A percentile compares a stretch with the other conserved stretches of the same genome.
Evolutionary conservation across 1,140 invertebrate species (phyloP).

Genomic region (Rhysida immarginata): DNA sequence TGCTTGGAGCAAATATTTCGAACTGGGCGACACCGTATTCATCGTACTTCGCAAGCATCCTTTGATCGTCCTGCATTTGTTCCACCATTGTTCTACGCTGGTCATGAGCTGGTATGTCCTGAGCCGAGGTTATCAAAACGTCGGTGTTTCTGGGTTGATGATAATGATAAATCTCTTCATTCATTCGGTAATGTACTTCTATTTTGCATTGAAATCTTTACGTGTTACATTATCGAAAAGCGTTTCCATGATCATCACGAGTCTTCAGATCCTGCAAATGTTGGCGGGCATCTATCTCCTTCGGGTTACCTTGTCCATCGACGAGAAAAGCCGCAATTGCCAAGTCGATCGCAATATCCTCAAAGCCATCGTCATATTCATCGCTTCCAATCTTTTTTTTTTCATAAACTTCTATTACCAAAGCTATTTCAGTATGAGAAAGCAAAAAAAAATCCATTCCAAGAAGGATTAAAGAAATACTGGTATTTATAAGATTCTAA

Average conservation of each 20-base stretch:
- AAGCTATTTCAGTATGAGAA: too few relatives aligned
- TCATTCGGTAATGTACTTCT: conserved; percentile 33
- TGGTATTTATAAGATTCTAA: too few relatives aligned
- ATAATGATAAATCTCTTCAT: conserved; percentile 38
- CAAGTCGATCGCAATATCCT: too few relatives aligned
- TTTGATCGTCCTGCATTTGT: conserved; percentile 34
- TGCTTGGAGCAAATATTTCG: too few relatives aligned
- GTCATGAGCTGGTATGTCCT: conserved; percentile 37
- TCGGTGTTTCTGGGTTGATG: conserved; percentile 34
- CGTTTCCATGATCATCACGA: conserved; percentile 36
- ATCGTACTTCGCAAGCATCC: conserved; percentile 36
- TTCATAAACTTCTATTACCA: too few relatives aligned
- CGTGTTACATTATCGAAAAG: conserved; percentile 31
- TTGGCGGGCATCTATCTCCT: too few relatives aligned
- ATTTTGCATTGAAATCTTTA: conserved; percentile 36
- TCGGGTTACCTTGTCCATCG: too few relatives aligned
- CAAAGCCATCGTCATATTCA: too few relatives aligned
- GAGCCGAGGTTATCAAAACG: conserved; percentile 36
- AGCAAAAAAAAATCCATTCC: too few relatives aligned
- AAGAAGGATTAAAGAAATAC: too few relatives aligned
- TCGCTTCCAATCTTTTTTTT: too few relatives aligned
- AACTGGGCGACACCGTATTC: conserved; percentile 41
- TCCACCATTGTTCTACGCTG: conserved; percentile 16
- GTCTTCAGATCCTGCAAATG: conserved; percentile 39
- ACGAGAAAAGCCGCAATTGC: too few relatives aligned